Evolutionary conservation across 2,797 vertebrate species (phyloP), one percentile per base, ranked within the genome.

Genomic region (Coilia nasus): DNA sequence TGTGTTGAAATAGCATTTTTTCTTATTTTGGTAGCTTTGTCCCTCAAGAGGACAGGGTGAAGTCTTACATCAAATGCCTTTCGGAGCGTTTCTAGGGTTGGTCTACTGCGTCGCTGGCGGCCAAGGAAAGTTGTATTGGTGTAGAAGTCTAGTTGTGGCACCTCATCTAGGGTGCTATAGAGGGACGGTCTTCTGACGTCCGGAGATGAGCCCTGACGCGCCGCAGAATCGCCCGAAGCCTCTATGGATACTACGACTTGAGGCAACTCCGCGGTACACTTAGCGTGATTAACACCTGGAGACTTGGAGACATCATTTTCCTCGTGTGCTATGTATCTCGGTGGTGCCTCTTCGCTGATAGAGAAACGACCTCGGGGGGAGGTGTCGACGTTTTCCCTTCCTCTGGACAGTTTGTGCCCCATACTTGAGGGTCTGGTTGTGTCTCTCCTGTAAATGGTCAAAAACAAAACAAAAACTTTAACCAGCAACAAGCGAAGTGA

Each of bases 111-210:
- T 0, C 78, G 31, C 11, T 90, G 84, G 6, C 82, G 85, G 15
- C 90, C 89, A 0, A 91, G 91, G 23, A 91, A 88, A 0, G 91
- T 84, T 1, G 90, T 89, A 6, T 91, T 93, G 83, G 83, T 88
- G 1, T 94, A 96, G 78, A 95, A 92, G 80, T 96, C 92, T 19
- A 94, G 85, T 60, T 90, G 89, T 0, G 94, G 93, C 21, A 90
- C 88, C 60, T 91, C 85, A 41, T 96, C 94, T 0, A 95, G 87
- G 23, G 92, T 92, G 88, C 95, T 96, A 41, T 95, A 95, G 86
- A 95, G 85, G 83, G 94, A 95, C 0, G 90, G 89, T 3, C 94
- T 89, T 17, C 91, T 90, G 81, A 50, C 1, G 23, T 91, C 89
- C 81, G 78, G 80, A 85, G 85, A 83, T 0, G 91, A 90, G 46